These are phyloP conservation scores for Troides oblongomaculatus DNA, from an alignment of 2,888 invertebrate genomes.

Conservation along the genomic window DNA sequence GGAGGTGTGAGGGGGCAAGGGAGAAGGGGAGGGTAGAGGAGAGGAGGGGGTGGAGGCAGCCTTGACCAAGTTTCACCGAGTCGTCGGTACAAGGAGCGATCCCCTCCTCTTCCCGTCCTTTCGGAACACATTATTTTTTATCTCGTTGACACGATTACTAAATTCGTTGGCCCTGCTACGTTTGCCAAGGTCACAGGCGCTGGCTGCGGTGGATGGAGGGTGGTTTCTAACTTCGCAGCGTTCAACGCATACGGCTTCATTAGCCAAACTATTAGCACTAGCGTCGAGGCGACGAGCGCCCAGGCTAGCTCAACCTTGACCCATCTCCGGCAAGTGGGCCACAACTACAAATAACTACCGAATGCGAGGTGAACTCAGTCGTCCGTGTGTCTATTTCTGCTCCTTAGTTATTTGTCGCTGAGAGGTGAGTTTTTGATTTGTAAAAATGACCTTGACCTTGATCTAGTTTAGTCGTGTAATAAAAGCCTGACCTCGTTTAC, in stretches of 20 bases:
- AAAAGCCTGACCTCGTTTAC: conserved; percentile 77
- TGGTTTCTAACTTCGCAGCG: conserved; percentile 19
- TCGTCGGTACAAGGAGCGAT: conserved; percentile 76
- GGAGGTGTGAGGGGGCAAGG: no score
- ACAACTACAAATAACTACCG: conserved; percentile 66
- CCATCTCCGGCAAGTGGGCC: conserved; percentile 66
- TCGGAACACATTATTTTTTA: conserved; percentile 48
- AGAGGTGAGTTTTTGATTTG: conserved; percentile 73
- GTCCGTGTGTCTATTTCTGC: conserved; percentile 62
- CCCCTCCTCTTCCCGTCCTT: conserved; percentile 79
- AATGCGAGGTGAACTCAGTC: conserved; percentile 66
- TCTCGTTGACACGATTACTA: conserved; percentile 72
- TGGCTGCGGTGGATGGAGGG: conserved; percentile 33
- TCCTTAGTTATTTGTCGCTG: conserved; percentile 63
- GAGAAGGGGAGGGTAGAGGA: no score
- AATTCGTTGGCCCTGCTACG: conserved; percentile 57
- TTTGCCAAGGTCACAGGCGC: conserved; percentile 56
- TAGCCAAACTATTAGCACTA: neutral
- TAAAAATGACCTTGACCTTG: conserved; percentile 80
- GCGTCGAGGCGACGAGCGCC: conserved; percentile 14
- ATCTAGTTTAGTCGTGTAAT: conserved; percentile 74
- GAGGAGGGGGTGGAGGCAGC: conserved; percentile 61
- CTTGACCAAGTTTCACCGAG: conserved; percentile 79
- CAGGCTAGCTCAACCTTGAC: conserved; percentile 67
- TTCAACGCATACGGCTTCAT: neutral